Evolutionary conservation across 30 jellyfish, hydroid and myxozoan species (phyloP).

Genomic region (Aurelia sp.): DNA sequence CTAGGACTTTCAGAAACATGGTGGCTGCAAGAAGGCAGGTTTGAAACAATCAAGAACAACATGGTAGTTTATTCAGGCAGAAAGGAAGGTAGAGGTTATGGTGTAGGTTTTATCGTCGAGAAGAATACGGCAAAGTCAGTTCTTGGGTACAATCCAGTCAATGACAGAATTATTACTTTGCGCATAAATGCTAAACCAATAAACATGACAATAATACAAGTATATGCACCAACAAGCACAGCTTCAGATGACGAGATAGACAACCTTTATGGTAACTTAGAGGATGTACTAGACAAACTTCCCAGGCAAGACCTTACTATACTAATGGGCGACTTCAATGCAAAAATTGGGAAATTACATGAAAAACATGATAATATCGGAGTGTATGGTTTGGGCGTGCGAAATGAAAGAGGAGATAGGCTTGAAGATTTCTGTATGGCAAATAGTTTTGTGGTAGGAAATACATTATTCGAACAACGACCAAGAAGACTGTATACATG

Average conservation of each 20-base stretch:
- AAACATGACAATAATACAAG: conserved; percentile 4
- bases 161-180: conserved; percentile 15
- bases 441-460: too few relatives aligned
- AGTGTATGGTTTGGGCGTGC: too few relatives aligned
- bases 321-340: too few relatives aligned
- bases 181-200: conserved; percentile 24
- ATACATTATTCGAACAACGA: too few relatives aligned
- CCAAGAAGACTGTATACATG: too few relatives aligned
- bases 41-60: background rate
- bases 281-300: too few relatives aligned
- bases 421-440: too few relatives aligned
- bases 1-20: conserved; percentile 20
- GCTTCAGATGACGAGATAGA: background rate
- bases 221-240: conserved; percentile 24
- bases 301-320: too few relatives aligned
- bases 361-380: too few relatives aligned
- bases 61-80: conserved; percentile 32
- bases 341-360: too few relatives aligned
- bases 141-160: conserved; percentile 23
- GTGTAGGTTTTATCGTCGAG: conserved; percentile 38
- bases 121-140: background rate
- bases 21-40: conserved; percentile 42
- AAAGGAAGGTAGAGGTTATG: conserved; percentile 19
- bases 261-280: too few relatives aligned
- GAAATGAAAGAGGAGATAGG: too few relatives aligned